Conservation (phyloP, 2,797 vertebrate species). For the Siniperca obscura region DNA sequence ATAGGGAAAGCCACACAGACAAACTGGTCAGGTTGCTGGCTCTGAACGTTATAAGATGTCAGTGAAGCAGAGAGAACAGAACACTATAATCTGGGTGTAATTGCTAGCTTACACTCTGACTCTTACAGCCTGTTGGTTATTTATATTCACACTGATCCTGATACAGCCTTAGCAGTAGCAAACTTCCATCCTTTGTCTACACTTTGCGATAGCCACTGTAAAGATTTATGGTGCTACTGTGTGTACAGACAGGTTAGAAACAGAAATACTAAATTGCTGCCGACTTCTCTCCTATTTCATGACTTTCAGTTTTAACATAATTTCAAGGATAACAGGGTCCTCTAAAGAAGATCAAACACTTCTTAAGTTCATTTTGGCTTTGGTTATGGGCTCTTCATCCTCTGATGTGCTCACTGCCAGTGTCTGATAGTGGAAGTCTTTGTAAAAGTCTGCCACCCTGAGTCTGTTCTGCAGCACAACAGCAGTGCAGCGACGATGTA, state of each 20-base stretch:
- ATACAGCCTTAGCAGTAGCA: neutral
- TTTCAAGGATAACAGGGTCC: neutral
- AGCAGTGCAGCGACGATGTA: neutral
- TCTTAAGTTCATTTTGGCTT: neutral
- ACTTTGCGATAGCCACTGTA: neutral
- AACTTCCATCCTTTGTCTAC: neutral
- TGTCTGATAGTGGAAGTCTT: neutral
- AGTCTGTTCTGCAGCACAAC: conserved; percentile 14
- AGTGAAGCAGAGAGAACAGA: conserved; percentile 1
- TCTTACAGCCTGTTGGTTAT: conserved; percentile 18
- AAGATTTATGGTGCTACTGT: neutral
- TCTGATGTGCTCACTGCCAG: neutral
- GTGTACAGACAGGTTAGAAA: neutral
- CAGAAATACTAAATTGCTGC: neutral
- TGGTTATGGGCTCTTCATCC: neutral
- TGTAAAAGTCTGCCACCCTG: conserved; percentile 43
- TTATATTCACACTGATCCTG: conserved; percentile 33
- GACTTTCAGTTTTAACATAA: neutral
- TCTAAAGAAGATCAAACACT: neutral
- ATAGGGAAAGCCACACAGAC: neutral
- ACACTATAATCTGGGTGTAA: conserved; percentile 49
- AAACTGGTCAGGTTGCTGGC: neutral
- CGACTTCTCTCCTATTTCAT: neutral
- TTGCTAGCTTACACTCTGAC: conserved; percentile 37
- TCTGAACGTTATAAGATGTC: neutral